Conservation (phyloP, 2,113 vertebrate genomes). For the Eurypyga helias region DNA sequence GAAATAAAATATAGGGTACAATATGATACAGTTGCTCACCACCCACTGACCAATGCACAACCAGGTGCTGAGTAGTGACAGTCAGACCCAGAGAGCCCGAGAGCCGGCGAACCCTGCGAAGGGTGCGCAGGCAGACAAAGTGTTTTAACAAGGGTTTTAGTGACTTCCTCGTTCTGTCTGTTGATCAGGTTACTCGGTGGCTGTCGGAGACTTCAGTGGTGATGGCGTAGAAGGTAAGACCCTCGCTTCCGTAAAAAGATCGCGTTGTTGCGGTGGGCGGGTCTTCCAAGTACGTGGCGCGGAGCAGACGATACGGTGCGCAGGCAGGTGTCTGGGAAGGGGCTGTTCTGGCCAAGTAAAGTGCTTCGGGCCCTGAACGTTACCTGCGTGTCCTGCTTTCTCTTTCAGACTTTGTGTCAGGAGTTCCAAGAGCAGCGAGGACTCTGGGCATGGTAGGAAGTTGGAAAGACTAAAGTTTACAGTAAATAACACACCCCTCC, state of each 20-base stretch:
- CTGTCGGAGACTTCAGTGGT: conserved; percentile 91
- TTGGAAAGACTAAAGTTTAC: background rate
- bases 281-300: background rate
- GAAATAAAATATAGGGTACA: too few species aligned
- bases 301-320: background rate
- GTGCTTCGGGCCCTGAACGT: background rate
- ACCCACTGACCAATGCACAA: too few species aligned
- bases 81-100: too few species aligned
- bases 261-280: background rate
- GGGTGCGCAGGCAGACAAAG: background rate
- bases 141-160: background rate
- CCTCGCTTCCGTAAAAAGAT: background rate
- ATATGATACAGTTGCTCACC: too few species aligned
- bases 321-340: background rate
- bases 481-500: background rate
- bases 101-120: too few species aligned
- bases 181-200: conserved; percentile 90
- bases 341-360: background rate
- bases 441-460: conserved; percentile 92
- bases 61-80: too few species aligned
- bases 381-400: background rate
- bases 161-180: background rate
- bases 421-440: conserved; percentile 93
- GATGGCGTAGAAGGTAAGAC: conserved; percentile 89
- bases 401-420: conserved; percentile 90